These are phyloP conservation scores for Actenoides lindsayi DNA, from an alignment of 2,113 vertebrate genomes.

Conservation along the genomic window DNA sequence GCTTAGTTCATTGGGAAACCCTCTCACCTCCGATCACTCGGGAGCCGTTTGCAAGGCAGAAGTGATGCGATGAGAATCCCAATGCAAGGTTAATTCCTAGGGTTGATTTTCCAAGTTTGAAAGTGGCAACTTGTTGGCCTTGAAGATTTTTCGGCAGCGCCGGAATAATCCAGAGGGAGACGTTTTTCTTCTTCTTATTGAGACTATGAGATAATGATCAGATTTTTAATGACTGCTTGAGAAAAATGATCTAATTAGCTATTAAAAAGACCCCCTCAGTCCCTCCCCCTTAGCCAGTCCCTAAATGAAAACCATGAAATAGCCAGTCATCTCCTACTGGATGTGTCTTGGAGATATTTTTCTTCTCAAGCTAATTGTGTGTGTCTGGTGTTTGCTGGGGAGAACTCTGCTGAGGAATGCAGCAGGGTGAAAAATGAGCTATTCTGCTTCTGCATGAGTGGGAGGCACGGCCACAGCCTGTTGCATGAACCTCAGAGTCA, in stretches of 20 bases:
- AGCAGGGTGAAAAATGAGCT: not conserved
- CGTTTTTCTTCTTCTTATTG: conserved; percentile 31
- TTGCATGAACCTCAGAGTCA: not conserved
- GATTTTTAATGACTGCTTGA: conserved; percentile 67
- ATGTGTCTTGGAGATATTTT: not conserved
- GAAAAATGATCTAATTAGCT: conserved; percentile 65
- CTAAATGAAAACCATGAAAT: conserved; percentile 15
- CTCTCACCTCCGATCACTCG: not conserved
- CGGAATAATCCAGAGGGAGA: conserved; percentile 26
- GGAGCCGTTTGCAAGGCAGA: not conserved
- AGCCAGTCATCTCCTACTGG: not conserved
- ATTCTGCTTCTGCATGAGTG: not conserved
- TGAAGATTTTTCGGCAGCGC: not conserved
- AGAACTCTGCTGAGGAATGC: not conserved
- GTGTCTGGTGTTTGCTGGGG: not conserved
- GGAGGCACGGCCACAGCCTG: not conserved
- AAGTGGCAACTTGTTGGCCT: conserved; percentile 45
- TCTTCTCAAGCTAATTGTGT: conserved; percentile 29
- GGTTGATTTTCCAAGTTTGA: conserved; percentile 8
- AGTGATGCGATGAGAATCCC: not conserved
- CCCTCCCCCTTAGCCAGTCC: not conserved
- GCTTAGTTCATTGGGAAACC: not conserved
- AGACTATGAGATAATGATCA: conserved; percentile 64
- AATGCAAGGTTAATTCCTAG: not conserved
- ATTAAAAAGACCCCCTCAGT: not conserved